These are phyloP conservation scores for Saturnia japonica DNA, from an alignment of 2,888 invertebrate genomes.

Conservation along the genomic window DNA sequence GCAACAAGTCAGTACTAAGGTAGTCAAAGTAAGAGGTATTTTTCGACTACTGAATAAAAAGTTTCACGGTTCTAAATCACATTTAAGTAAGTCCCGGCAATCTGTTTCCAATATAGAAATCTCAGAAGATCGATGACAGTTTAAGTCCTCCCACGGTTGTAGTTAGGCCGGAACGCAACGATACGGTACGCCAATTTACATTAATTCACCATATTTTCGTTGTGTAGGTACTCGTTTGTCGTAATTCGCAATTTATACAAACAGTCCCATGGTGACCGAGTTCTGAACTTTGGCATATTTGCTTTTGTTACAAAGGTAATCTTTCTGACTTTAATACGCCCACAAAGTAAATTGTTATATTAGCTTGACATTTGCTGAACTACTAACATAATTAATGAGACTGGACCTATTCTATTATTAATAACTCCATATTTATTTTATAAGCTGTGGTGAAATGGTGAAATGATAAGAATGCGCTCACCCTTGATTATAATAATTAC, in stretches of 20 bases:
- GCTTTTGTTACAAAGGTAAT: not conserved
- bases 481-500: too few relatives aligned
- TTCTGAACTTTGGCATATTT: conserved; percentile 18
- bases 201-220: conserved; percentile 32
- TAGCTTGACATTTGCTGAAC: not conserved
- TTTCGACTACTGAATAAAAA: not conserved
- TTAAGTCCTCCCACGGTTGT: conserved; percentile 30
- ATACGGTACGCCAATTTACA: conserved; percentile 33
- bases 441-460: too few relatives aligned
- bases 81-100: conserved; percentile 10
- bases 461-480: too few relatives aligned
- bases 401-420: not conserved
- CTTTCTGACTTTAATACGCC: not conserved
- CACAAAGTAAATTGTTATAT: not conserved
- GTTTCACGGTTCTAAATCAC: not conserved
- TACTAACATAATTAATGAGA: not conserved
- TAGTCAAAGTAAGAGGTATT: not conserved
- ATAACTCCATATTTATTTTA: not conserved
- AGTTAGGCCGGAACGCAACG: conserved; percentile 26
- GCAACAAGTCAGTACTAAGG: not conserved
- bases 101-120: conserved; percentile 28
- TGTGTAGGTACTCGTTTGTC: conserved; percentile 23
- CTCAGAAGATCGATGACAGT: conserved; percentile 34
- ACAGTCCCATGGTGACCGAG: conserved; percentile 24
- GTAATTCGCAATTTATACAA: conserved; percentile 29